Evolutionary conservation across 53 echinoderm and acorn worm species (phyloP), one percentile per base, ranked within the genome.

Genomic region (Luidia sarsii): DNA sequence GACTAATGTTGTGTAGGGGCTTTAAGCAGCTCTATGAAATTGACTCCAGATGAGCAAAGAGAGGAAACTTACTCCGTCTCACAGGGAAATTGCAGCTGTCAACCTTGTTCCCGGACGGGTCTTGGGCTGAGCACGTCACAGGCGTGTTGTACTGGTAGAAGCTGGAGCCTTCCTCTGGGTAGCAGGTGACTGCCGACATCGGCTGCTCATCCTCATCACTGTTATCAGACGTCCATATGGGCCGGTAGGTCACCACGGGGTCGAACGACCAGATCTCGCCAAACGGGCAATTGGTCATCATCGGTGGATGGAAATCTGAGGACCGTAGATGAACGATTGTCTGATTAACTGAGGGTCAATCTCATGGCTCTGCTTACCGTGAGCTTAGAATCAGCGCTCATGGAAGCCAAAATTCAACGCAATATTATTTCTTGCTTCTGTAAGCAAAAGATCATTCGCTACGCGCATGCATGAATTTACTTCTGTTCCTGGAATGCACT

Each of bases 181-280:
- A 74, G 23, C 74, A 74, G 16, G 57, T 38, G 37, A 74, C 57
- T 7, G 36, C 24, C 24, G 70, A 32, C n/a, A n/a, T n/a, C n/a
- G n/a, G n/a, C 21, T 39, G 39, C 10, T 16, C 8, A 23, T 55
- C 27, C 2, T 39, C 18, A 30, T 35, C 37, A 15, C 20, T 15
- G 56, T 74, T 74, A 27, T 74, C 74, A 1, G 24, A 25, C 16
- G 74, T 57, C 74, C 74, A 74, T 57, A 74, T 74, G 3, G 74
- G 74, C 2, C 74, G 74, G 57, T 74, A 74, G 1, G 74, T 74
- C 37, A 74, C 74, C 37, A 74, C 57, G 9, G n/a, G 22, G 25
- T 56, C 41, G 3, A 18, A 15, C 5, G 74, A 74, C 54, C 39
- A 74, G 57, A 74, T 55, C 27, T 16, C 37, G 1, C 74, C 74